phyloP scores from a whole-genome alignment of 2,113 vertebrate genomes.

The Nettapus auritus region DNA sequence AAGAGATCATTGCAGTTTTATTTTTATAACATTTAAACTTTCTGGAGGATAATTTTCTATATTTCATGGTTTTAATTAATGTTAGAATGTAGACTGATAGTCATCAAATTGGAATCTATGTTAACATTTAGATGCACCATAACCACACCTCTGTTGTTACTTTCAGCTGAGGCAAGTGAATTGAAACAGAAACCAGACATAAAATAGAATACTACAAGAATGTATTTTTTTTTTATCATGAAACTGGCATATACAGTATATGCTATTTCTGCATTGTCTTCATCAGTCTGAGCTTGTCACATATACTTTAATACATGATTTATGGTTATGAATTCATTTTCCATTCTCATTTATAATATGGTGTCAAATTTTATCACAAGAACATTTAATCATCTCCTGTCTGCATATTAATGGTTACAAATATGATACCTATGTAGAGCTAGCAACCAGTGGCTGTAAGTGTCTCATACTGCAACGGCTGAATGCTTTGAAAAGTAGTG shows the following conservation, averaged over 20 bases:
- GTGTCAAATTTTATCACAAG: slow-evolving; percentile 90
- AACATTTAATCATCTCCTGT: slow-evolving; percentile 89
- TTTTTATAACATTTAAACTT: background rate
- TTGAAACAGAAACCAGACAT: slow-evolving; percentile 44
- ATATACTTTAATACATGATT: slow-evolving; percentile 89
- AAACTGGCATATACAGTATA: slow-evolving; percentile 60
- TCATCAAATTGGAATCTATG: background rate
- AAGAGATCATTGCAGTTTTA: background rate
- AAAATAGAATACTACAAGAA: slow-evolving; percentile 40
- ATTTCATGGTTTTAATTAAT: background rate
- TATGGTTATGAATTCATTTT: slow-evolving; percentile 89
- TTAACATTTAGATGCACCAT: background rate
- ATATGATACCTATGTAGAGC: slow-evolving; percentile 84
- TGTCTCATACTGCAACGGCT: slow-evolving; percentile 74
- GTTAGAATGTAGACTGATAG: background rate
- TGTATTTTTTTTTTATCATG: slow-evolving; percentile 14
- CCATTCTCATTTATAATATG: slow-evolving; percentile 88
- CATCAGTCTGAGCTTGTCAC: slow-evolving; percentile 77
- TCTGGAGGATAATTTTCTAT: background rate
- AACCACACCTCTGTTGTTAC: slow-evolving; percentile 15
- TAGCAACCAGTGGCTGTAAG: slow-evolving; percentile 78
- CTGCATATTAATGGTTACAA: slow-evolving; percentile 92
- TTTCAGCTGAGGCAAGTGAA: slow-evolving; percentile 22
- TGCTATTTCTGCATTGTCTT: slow-evolving; percentile 78
- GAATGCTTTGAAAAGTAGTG: slow-evolving; percentile 75